Conservation (phyloP, 2,113 vertebrate genomes). For the Physeter macrocephalus region DNA sequence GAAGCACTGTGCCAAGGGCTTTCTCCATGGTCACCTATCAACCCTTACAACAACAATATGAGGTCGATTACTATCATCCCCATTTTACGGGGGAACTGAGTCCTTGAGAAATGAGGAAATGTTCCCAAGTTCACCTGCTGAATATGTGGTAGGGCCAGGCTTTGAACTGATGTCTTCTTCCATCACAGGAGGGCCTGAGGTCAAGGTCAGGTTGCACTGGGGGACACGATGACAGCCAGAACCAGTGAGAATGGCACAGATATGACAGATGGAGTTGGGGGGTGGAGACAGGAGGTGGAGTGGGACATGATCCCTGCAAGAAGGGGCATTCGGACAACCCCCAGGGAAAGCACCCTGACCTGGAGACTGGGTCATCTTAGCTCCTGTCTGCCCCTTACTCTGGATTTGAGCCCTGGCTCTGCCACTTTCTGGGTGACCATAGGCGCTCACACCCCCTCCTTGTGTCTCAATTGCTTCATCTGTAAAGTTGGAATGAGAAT, state of each 20-base stretch:
- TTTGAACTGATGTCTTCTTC: not conserved
- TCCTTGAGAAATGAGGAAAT: not conserved
- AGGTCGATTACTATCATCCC: not conserved
- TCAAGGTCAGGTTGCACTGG: not conserved
- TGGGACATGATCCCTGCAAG: not conserved
- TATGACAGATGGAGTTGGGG: not conserved
- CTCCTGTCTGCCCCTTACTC: not conserved
- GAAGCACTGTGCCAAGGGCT: not conserved
- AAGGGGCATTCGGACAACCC: not conserved
- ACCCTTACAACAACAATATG: not conserved
- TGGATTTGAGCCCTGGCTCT: not conserved
- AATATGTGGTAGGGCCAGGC: not conserved
- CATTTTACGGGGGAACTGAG: not conserved
- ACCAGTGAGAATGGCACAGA: not conserved
- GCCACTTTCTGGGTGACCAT: not conserved
- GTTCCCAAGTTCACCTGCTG: not conserved
- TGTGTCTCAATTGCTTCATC: not conserved
- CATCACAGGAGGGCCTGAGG: not conserved
- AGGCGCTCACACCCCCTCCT: not conserved
- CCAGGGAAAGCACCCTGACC: not conserved
- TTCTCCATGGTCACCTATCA: not conserved
- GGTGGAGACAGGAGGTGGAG: not conserved
- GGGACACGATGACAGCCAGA: not conserved
- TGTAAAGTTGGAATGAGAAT: not conserved
- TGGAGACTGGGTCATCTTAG: not conserved